Evolutionary conservation across 2,113 vertebrate species (phyloP).

Genomic region (Aspidoscelis tigris): DNA sequence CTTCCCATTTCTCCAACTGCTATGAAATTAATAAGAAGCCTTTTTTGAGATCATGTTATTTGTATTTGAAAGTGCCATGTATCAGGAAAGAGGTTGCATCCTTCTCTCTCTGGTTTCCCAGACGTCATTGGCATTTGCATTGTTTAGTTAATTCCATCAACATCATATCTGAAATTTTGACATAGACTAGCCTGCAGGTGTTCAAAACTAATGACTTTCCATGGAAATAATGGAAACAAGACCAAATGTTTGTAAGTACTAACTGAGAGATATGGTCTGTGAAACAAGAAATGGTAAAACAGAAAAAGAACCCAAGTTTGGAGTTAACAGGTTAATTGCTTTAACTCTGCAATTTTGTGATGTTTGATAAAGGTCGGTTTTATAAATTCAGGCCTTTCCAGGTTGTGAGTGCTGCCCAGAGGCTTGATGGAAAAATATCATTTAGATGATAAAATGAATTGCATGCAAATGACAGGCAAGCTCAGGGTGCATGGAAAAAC

Average conservation of each 20-base stretch:
- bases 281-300: conserved; percentile 60
- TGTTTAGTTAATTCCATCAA: background rate
- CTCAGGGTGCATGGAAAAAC: conserved; percentile 69
- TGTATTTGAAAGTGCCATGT: background rate
- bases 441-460: conserved; percentile 74
- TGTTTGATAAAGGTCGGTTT: conserved; percentile 53
- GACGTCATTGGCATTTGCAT: background rate
- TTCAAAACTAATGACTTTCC: conserved; percentile 39
- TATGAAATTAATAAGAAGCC: background rate
- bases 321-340: conserved; percentile 72
- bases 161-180: conserved; percentile 39
- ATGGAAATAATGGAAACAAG: conserved; percentile 50
- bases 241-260: conserved; percentile 58
- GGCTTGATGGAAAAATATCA: conserved; percentile 67
- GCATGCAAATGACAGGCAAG: conserved; percentile 75
- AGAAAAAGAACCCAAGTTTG: conserved; percentile 57
- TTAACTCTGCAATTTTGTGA: conserved; percentile 60
- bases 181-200: conserved; percentile 42
- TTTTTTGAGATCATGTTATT: background rate
- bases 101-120: background rate
- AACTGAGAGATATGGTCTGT: conserved; percentile 61
- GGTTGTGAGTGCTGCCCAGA: conserved; percentile 56
- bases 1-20: no score
- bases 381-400: conserved; percentile 52
- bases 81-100: background rate